Base-by-base conservation (phyloP, 2,888 invertebrate genomes). In the Morpho helenor region DNA sequence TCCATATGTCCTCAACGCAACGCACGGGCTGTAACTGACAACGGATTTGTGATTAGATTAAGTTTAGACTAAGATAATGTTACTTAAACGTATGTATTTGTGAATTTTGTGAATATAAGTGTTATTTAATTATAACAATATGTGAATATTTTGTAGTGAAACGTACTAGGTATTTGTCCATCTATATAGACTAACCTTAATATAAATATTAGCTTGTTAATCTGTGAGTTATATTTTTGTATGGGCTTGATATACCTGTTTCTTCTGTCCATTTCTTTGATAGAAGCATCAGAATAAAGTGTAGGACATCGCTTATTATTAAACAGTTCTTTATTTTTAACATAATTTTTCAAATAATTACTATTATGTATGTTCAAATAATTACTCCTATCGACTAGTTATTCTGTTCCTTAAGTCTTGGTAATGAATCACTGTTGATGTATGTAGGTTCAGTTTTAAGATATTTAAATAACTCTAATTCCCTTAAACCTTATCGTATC, bases 31-130 rank as follows among this genome's bases (percentile, higher is more conserved):
- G 87, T 88, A 83, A 87, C 74, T 81, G 79, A 88, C 82, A 84
- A 89, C 80, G 89, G 89, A 89, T 89, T 89, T 89, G 89, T 86
- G 82, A 87, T 77, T 87, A 87, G 80, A 69, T 69, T 73, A 71
- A 72, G 67, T 73, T 62, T 80, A 75, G 66, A 53, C 1, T 81
- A 85, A 82, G 79, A 74, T 84, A 84, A 76, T 81, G 87, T 84
- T 86, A 87, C 87, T 87, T 87, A 88, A 85, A 74, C 68, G 66
- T 64, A 76, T 73, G 77, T 74, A 73, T 76, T 31, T 82, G 81
- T 87, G 77, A 80, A 80, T 81, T 80, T 76, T 82, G 82, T 87
- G 78, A 81, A 81, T 84, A 82, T 78, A 80, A 79, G 77, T 75
- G 80, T 85, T 84, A 81, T 79, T 80, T 85, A 81, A 81, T 84